Base-by-base conservation (phyloP, 2,797 vertebrate species). In the Sebastes goodei region DNA sequence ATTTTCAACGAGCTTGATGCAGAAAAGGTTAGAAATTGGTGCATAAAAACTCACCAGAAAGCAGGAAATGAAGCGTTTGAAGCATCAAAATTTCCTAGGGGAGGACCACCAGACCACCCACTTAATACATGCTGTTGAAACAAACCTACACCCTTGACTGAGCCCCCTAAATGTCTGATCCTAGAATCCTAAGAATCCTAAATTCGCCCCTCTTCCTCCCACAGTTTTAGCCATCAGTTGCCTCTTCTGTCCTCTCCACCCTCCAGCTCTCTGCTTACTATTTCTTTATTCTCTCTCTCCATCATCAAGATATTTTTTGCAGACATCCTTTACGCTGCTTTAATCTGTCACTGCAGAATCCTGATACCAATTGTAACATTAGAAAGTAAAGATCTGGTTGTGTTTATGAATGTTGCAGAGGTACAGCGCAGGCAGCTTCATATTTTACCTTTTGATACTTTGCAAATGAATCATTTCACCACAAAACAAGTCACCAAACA, bases 81-180 rank as follows among this genome's bases (percentile, higher is more conserved):
- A 1, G 2, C 35, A n/a, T 42, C 38, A 42, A 14, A 15, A 14
- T 12, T 0, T 32, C 30, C 8, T 32, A 0, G 30, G 30, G 30
- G 0, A 0, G 38, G 38, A 14, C 38, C 38, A 42, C 12, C 5
- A 42, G 38, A 15, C 12, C 38, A 38, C 35, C 35, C 11, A 0
- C 35, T 38, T 38, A 38, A 38, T 38, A 38, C 4, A 12, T 38
- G 35, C 35, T 12, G 11, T 38, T 38, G 35, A 38, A 38, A 38
- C 11, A 42, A 42, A 42, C 12, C 0, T 42, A 42, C 12, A 42
- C 12, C 12, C 38, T 42, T 42, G 38, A 42, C 38, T 38, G 35
- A 38, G 35, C 35, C 10, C 12, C 35, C 35, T 38, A 12, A 38
- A 38, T 38, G 0, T 1, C 35, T 35, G 33, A 35, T 38, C 35